Percentiles rank a stretch among this genome's conserved stretches.
phyloP scores from a whole-genome alignment of 2,113 vertebrate species.

The Rana temporaria region DNA sequence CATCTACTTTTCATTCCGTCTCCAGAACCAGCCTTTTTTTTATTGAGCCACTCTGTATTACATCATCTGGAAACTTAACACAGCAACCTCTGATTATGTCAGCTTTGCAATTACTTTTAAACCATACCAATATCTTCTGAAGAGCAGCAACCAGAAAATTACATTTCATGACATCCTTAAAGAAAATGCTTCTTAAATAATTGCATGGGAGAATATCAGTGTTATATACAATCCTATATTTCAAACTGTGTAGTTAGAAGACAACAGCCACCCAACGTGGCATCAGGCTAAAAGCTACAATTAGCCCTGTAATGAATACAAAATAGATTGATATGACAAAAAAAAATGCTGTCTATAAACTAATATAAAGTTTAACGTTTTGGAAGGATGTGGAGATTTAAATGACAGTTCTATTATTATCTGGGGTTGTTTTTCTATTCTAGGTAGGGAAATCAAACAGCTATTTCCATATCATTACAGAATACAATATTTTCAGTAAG shows the following conservation, averaged over 20 bases:
- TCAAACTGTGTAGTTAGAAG: background rate
- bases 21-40: slow-evolving; percentile 33
- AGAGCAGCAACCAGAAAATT: slow-evolving; percentile 50
- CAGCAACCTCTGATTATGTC: slow-evolving; percentile 38
- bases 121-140: slow-evolving; percentile 31
- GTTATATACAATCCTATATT: slow-evolving; percentile 25
- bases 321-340: slow-evolving; percentile 23
- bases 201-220: slow-evolving; percentile 15
- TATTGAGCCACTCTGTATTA: slow-evolving; percentile 40
- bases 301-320: slow-evolving; percentile 37
- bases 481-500: slow-evolving; percentile 40
- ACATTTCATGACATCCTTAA: slow-evolving; percentile 49
- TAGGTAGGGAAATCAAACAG: slow-evolving; percentile 24
- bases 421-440: slow-evolving; percentile 13
- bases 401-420: slow-evolving; percentile 9
- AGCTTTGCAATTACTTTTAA: slow-evolving; percentile 28
- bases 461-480: slow-evolving; percentile 49
- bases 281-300: slow-evolving; percentile 28
- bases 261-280: slow-evolving; percentile 14
- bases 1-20: slow-evolving; percentile 19
- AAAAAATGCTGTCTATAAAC: background rate
- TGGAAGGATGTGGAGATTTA: slow-evolving; percentile 18
- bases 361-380: background rate
- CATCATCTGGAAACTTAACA: slow-evolving; percentile 35
- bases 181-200: slow-evolving; percentile 50